Percentiles rank a stretch among this genome's conserved stretches.
These are phyloP conservation scores for Adineta ricciae DNA, from an alignment of 2,888 invertebrate species.

Conservation along the genomic window DNA sequence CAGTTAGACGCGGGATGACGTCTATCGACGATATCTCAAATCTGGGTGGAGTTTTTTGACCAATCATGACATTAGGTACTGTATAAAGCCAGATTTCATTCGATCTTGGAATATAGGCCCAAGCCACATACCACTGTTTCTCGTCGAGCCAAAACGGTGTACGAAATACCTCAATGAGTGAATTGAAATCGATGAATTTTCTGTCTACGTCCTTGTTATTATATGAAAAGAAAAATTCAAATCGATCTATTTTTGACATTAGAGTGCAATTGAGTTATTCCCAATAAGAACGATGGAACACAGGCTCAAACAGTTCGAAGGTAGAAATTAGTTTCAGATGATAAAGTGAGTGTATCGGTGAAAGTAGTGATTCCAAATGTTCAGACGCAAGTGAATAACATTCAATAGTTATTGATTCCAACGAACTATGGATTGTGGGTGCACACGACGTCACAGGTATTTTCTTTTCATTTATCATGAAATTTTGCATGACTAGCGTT, in stretches of 20 bases:
- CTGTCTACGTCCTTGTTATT: accelerated
- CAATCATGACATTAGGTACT: background rate
- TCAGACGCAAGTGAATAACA: background rate
- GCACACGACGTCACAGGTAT: too few relatives aligned
- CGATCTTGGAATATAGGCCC: background rate
- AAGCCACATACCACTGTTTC: background rate
- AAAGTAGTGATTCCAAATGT: too few relatives aligned
- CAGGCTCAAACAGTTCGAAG: too few relatives aligned
- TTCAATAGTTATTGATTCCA: background rate
- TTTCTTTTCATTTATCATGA: too few relatives aligned
- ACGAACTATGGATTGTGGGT: too few relatives aligned
- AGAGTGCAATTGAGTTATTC: too few relatives aligned
- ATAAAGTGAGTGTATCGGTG: too few relatives aligned
- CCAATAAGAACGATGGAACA: too few relatives aligned
- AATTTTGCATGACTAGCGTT: background rate
- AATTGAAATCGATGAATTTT: background rate
- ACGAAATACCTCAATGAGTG: background rate
- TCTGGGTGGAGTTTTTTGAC: background rate
- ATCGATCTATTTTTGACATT: background rate
- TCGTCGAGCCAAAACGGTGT: background rate
- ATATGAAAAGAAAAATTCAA: background rate
- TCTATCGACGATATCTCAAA: background rate
- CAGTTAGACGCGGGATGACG: background rate
- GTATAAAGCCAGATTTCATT: background rate
- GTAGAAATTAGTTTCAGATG: too few relatives aligned